Evolutionary conservation across 2,797 vertebrate genomes (phyloP).

Genomic region (Atherinosoma microstoma): DNA sequence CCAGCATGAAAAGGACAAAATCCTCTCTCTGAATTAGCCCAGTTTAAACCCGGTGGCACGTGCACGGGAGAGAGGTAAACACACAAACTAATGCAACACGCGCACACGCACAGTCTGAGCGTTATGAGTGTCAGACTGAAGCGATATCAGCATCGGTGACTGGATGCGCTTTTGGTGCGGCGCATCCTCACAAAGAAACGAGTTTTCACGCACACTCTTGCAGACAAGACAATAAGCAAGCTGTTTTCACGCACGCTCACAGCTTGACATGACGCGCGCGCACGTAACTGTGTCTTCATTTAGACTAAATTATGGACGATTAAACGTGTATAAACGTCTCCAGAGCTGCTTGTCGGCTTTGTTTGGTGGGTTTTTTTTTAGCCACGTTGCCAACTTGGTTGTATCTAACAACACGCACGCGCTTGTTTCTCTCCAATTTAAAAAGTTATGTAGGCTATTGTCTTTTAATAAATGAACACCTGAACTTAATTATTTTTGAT

Average conservation of each 20-base stretch:
- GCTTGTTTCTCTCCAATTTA: slow-evolving; percentile 5
- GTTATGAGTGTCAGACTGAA: slow-evolving; percentile 32
- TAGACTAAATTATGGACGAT: slow-evolving; percentile 27
- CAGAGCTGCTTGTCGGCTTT: not conserved
- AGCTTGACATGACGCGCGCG: slow-evolving; percentile 22
- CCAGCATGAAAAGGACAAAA: slow-evolving; percentile 62
- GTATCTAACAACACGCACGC: not conserved
- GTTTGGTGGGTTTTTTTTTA: not conserved
- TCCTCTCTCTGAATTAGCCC: slow-evolving; percentile 65
- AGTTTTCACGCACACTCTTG: slow-evolving; percentile 9
- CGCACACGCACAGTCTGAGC: slow-evolving; percentile 16
- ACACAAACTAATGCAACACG: slow-evolving; percentile 14
- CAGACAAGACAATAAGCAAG: slow-evolving; percentile 20
- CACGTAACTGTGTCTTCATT: slow-evolving; percentile 1
- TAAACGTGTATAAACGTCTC: not conserved
- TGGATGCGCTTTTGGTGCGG: slow-evolving; percentile 18
- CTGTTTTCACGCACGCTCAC: slow-evolving; percentile 4
- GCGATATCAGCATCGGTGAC: slow-evolving; percentile 27
- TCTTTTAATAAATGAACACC: not conserved
- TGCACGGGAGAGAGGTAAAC: slow-evolving; percentile 45
- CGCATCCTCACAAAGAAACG: not conserved
- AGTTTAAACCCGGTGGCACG: slow-evolving; percentile 58
- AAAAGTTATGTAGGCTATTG: not conserved
- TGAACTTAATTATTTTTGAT: not conserved
- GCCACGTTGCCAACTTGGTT: not conserved